phyloP scores from a whole-genome alignment of 2,113 vertebrate species.

The Trematomus loennbergii region DNA sequence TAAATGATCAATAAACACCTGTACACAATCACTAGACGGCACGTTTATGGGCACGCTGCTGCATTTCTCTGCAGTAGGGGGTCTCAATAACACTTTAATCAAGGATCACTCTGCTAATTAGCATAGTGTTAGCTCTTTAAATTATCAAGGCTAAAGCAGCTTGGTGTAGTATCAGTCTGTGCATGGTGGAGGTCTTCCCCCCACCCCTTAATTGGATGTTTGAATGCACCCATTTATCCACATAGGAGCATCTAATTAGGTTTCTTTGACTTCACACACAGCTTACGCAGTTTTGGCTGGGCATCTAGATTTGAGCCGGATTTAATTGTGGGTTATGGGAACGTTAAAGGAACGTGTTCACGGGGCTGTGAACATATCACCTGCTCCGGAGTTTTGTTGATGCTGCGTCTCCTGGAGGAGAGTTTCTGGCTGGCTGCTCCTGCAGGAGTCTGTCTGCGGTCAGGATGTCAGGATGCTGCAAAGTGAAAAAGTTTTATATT shows the following conservation, averaged over 20 bases:
- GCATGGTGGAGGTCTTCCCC: slow-evolving; percentile 50
- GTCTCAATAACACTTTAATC: slow-evolving; percentile 64
- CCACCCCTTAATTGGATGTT: slow-evolving; percentile 78
- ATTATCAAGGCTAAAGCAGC: slow-evolving; percentile 56
- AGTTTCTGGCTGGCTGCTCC: slow-evolving; percentile 20
- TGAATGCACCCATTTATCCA: slow-evolving; percentile 78
- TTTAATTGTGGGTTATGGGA: slow-evolving; percentile 80
- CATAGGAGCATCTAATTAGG: slow-evolving; percentile 78
- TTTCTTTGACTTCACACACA: slow-evolving; percentile 71
- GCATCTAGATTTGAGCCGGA: slow-evolving; percentile 54
- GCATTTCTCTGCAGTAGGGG: slow-evolving; percentile 57
- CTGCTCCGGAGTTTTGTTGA: slow-evolving; percentile 20
- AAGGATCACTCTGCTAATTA: slow-evolving; percentile 73
- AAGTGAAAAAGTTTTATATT: neutral
- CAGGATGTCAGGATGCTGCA: neutral
- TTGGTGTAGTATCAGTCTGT: slow-evolving; percentile 45
- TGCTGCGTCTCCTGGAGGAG: too few species aligned
- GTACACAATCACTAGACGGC: too few species aligned
- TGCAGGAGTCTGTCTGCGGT: slow-evolving; percentile 17
- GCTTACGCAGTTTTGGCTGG: slow-evolving; percentile 50
- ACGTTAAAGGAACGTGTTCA: slow-evolving; percentile 47
- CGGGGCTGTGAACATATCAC: slow-evolving; percentile 39
- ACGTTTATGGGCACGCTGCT: slow-evolving; percentile 7
- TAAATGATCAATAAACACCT: too few species aligned
- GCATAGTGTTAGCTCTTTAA: slow-evolving; percentile 63